Conservation (phyloP, 2,888 invertebrate genomes). For the Athripsodes cinereus region DNA sequence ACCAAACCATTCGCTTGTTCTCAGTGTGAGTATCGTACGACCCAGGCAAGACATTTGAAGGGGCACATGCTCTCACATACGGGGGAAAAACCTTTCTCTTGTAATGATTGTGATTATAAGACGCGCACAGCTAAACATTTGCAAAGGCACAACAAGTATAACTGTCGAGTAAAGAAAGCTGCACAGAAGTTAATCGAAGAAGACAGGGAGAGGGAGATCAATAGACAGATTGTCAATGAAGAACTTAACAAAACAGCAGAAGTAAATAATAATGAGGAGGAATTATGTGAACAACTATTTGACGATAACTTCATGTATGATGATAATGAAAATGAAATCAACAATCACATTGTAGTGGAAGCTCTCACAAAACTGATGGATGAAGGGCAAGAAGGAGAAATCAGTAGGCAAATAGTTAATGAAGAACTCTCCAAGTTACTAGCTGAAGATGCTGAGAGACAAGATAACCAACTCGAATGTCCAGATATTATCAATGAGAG, state of each 20-base stretch:
- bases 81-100: slow-evolving; percentile 11
- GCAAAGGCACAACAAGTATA: slow-evolving; percentile 4
- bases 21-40: slow-evolving; percentile 7
- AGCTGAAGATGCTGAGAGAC: neutral
- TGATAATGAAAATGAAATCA: neutral
- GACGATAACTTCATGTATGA: neutral
- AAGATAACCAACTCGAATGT: neutral
- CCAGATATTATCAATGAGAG: neutral
- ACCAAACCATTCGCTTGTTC: slow-evolving; percentile 9
- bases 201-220: neutral
- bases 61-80: slow-evolving; percentile 10
- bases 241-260: neutral
- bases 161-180: neutral
- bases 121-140: slow-evolving; percentile 11
- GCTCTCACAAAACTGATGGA: neutral
- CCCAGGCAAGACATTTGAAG: slow-evolving; percentile 6
- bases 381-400: neutral
- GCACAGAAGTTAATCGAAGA: neutral
- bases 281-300: neutral
- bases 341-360: neutral
- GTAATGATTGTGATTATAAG: slow-evolving; percentile 10
- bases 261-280: neutral
- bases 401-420: neutral
- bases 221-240: neutral
- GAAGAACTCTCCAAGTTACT: neutral